Evolutionary conservation across 2,888 invertebrate species (phyloP).

Genomic region (Aphrophora alni): DNA sequence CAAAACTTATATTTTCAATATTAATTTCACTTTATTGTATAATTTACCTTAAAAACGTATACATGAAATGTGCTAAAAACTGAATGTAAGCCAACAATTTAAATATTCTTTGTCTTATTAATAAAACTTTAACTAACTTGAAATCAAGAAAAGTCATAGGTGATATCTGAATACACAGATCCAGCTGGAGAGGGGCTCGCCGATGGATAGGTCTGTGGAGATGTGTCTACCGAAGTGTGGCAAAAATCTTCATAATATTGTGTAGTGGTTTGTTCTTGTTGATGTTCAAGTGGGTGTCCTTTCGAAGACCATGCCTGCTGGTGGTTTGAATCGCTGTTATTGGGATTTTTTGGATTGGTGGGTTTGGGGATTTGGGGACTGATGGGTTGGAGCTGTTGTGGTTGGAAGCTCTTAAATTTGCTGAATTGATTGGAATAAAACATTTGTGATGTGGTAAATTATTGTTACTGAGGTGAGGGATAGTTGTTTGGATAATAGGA

Average conservation of each 20-base stretch:
- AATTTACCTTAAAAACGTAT: background rate
- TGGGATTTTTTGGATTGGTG: background rate
- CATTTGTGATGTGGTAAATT: too few species aligned
- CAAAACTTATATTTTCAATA: slow-evolving; percentile 18
- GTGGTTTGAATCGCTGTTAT: slow-evolving; percentile 10
- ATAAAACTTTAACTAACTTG: background rate
- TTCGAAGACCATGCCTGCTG: slow-evolving; percentile 14
- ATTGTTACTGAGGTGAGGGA: background rate
- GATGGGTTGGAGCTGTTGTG: background rate
- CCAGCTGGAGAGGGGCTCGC: slow-evolving; percentile 11
- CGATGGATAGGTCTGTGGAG: slow-evolving; percentile 16
- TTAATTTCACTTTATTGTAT: slow-evolving; percentile 15
- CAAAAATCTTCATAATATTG: slow-evolving; percentile 16
- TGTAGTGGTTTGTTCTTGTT: slow-evolving; percentile 12
- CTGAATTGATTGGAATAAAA: background rate
- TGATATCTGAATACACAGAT: slow-evolving; percentile 9
- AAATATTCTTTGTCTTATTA: background rate
- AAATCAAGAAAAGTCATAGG: slow-evolving; percentile 14
- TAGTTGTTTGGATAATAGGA: slow-evolving; percentile 15
- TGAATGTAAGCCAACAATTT: background rate
- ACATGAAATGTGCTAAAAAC: slow-evolving; percentile 15
- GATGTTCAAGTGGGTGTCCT: slow-evolving; percentile 12
- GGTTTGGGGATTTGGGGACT: slow-evolving; percentile 19
- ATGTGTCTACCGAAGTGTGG: slow-evolving; percentile 12
- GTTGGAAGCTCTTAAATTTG: too few species aligned